Evolutionary conservation across 2,113 vertebrate species (phyloP), one percentile per base, ranked within the genome.

Genomic region (Herpetotheres cachinnans): DNA sequence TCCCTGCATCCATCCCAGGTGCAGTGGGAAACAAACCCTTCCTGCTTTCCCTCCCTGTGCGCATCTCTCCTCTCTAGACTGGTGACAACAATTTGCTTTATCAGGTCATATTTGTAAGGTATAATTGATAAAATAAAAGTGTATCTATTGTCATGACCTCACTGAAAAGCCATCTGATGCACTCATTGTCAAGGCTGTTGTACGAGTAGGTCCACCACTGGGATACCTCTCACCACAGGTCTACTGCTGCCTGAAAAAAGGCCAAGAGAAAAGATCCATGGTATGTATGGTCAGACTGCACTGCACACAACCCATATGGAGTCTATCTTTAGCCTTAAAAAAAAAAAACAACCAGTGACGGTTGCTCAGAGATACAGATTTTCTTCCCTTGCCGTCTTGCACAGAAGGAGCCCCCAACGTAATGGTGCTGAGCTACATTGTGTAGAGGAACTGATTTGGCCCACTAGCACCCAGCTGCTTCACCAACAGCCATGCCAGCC

Each of bases 341-440:
- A 78, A 80, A 69, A 63, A 70, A 73, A 87, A 65, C 69, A 87
- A 90, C 26, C 25, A 14, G 49, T 9, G 40, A 32, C 0, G 7
- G 90, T 93, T 96, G 90, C 88, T 94, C 85, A 58, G 92, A 95
- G 95, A 95, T 58, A 83, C 78, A 54, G 62, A 79, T 88, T 80
- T 82, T 77, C 38, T 90, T 16, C 54, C 38, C 19, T 82, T 46
- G n/a, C 44, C 5, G 6, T 71, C 83, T 74, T 10, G 20, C 38
- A n/a, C 46, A 77, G 78, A 72, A 78, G 91, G 66, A 94, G 34
- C 58, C 25, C 62, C 44, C 70, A 79, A 3, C 21, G 6, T 5
- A 30, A 20, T 1, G 0, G 8, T 30, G 59, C 56, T 71, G 44
- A 70, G 49, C 9, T 30, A 14, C 16, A 6, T 13, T 0, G 2